phyloP scores from a whole-genome alignment of 2,113 vertebrate genomes.

The Crotophaga sulcirostris region DNA sequence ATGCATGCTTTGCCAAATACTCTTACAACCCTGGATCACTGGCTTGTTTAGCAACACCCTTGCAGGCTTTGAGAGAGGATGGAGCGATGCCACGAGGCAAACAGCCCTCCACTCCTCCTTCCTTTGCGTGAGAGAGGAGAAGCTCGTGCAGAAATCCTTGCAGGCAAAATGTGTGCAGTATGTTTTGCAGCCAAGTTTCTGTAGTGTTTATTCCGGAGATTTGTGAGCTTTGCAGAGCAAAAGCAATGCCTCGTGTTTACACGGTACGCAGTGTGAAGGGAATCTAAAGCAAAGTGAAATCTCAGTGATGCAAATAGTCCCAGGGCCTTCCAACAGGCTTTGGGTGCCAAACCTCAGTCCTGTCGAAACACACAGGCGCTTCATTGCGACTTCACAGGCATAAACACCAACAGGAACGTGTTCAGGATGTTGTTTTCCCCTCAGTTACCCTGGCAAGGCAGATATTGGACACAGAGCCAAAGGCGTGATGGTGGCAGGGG shows the following conservation, averaged over 20 bases:
- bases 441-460: neutral
- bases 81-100: neutral
- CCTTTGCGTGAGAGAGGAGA: neutral
- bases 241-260: neutral
- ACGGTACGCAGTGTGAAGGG: accelerated
- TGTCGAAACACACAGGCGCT: neutral
- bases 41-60: neutral
- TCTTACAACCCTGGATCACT: neutral
- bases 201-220: neutral
- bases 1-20: neutral
- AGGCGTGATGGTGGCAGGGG: neutral
- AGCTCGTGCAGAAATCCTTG: neutral
- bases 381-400: accelerated
- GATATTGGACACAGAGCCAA: neutral
- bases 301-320: accelerated
- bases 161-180: neutral
- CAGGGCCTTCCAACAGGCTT: neutral
- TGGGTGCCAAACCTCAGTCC: neutral
- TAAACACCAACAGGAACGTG: neutral
- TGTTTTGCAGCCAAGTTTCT: neutral
- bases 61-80: neutral
- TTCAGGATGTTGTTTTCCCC: neutral
- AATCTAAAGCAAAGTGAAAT: neutral
- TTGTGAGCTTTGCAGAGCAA: neutral
- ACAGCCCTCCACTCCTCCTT: neutral